phyloP scores from a whole-genome alignment of 2,888 invertebrate species.

The Heliconius cydno region DNA sequence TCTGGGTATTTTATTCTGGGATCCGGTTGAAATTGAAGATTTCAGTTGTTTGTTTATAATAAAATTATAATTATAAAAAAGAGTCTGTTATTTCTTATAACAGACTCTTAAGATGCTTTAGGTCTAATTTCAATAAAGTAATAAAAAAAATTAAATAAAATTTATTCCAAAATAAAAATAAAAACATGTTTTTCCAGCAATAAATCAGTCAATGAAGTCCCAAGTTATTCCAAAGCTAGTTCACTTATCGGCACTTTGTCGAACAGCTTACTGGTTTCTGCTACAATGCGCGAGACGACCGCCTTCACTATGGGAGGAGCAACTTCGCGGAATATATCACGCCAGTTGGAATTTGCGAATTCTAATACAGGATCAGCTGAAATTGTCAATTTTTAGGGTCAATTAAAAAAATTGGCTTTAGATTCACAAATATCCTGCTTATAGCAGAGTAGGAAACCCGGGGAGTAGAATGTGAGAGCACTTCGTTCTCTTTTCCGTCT shows the following conservation, averaged over 20 bases:
- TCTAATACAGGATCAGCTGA: slow-evolving; percentile 65
- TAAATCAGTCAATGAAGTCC: neutral
- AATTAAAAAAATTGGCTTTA: too few relatives aligned
- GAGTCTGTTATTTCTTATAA: neutral
- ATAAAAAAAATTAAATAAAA: neutral
- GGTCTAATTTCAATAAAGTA: neutral
- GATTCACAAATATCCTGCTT: too few relatives aligned
- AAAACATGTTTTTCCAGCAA: neutral
- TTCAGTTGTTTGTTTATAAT: too few relatives aligned
- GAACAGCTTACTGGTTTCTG: slow-evolving; percentile 66
- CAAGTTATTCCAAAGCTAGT: slow-evolving; percentile 56
- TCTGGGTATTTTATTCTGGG: too few relatives aligned
- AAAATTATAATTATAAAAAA: too few relatives aligned
- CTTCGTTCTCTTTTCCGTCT: too few relatives aligned
- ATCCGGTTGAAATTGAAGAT: too few relatives aligned
- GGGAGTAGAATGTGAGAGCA: too few relatives aligned
- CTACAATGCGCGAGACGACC: slow-evolving; percentile 61
- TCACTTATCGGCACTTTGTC: slow-evolving; percentile 61
- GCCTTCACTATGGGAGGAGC: slow-evolving; percentile 72
- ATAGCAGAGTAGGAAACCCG: too few relatives aligned
- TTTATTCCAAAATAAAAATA: neutral
- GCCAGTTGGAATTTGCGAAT: slow-evolving; percentile 72
- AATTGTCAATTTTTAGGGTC: slow-evolving; percentile 36
- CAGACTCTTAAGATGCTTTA: neutral
- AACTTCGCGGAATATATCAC: slow-evolving; percentile 71